A percentile compares a stretch with the other conserved stretches of the same genome.
phyloP scores from a whole-genome alignment of 2,113 vertebrate species.

The Tor tambroides region DNA sequence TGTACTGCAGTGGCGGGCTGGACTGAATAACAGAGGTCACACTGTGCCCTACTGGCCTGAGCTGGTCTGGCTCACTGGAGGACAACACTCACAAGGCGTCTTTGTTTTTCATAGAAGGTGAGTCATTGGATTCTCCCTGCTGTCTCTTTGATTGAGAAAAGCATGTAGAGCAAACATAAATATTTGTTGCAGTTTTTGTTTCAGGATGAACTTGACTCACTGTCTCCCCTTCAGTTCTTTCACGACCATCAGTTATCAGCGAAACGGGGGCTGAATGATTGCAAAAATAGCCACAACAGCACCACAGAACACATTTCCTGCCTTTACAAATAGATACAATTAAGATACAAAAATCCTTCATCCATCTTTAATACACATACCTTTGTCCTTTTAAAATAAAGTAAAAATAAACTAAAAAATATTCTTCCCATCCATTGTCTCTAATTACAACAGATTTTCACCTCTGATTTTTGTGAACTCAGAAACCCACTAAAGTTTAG shows the following conservation, averaged over 20 bases:
- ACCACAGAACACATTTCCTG: background rate
- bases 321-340: background rate
- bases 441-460: background rate
- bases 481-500: slow-evolving; percentile 4
- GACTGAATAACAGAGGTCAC: slow-evolving; percentile 4
- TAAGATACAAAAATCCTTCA: background rate
- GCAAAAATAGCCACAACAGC: background rate
- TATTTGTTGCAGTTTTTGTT: background rate
- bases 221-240: background rate
- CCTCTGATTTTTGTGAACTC: background rate
- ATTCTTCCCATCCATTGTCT: background rate
- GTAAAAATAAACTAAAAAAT: background rate
- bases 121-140: slow-evolving; percentile 2
- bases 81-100: background rate
- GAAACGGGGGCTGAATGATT: background rate
- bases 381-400: background rate
- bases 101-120: background rate
- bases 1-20: background rate
- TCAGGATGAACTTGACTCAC: background rate
- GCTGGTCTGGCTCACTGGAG: slow-evolving; percentile 3
- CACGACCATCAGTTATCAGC: background rate
- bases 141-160: slow-evolving; percentile 21
- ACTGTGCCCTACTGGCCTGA: background rate
- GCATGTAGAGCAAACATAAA: background rate
- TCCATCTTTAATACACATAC: slow-evolving; percentile 9